Conservation (phyloP, 2,113 vertebrate species). For the Oryzias curvinotus region DNA sequence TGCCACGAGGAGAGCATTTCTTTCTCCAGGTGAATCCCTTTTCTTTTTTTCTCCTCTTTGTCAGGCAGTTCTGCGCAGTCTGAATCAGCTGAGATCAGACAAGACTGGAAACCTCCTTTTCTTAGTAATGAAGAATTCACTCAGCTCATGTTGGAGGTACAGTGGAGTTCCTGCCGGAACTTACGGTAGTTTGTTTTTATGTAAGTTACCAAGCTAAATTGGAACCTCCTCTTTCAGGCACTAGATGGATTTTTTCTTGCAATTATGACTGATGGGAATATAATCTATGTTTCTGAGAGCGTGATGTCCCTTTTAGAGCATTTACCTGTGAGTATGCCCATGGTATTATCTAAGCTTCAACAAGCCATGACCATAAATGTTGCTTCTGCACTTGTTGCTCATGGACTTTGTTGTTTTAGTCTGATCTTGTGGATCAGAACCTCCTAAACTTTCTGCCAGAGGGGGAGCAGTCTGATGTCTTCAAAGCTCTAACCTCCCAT, state of each 20-base stretch:
- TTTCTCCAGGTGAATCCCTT: background rate
- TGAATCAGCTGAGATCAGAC: conserved; percentile 95
- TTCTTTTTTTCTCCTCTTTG: conserved; percentile 14
- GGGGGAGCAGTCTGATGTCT: conserved; percentile 93
- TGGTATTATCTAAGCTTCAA: background rate
- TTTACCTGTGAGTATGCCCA: conserved; percentile 89
- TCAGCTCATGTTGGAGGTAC: conserved; percentile 98
- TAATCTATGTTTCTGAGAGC: conserved; percentile 98
- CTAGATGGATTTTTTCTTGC: conserved; percentile 98
- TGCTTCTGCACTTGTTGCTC: background rate
- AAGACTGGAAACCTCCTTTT: conserved; percentile 98
- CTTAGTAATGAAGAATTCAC: conserved; percentile 99
- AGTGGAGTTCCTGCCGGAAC: background rate
- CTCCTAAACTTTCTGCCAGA: conserved; percentile 96
- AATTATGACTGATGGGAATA: conserved; percentile 97
- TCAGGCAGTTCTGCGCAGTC: conserved; percentile 96
- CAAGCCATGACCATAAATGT: background rate
- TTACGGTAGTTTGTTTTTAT: background rate
- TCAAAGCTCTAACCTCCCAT: conserved; percentile 92
- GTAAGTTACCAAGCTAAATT: background rate
- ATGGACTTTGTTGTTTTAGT: conserved; percentile 76
- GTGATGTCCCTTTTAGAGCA: conserved; percentile 97
- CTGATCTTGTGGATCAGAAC: conserved; percentile 99
- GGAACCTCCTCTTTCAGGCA: conserved; percentile 77
- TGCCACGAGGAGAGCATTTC: background rate